Conservation (phyloP, 1,140 invertebrate genomes). For the Tetramorium parvispinum region DNA sequence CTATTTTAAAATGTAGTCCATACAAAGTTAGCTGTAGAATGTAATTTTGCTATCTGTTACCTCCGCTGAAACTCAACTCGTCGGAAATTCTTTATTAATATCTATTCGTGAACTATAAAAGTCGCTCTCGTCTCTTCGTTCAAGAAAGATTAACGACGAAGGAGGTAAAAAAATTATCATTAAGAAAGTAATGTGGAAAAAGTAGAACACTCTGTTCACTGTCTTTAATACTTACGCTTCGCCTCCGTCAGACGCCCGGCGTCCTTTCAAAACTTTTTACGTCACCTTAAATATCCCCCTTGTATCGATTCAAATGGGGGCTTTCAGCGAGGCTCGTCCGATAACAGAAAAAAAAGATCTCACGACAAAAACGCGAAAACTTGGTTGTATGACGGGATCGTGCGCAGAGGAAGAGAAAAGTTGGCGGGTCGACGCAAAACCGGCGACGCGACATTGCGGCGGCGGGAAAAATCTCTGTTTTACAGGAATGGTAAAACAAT, state of each 20-base stretch:
- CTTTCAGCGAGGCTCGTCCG: background rate
- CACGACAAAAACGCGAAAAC: constrained; percentile 33
- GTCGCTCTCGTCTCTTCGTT: background rate
- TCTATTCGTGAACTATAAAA: background rate
- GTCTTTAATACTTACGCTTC: background rate
- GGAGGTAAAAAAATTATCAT: background rate
- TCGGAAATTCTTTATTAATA: background rate
- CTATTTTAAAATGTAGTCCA: background rate
- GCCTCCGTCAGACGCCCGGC: background rate
- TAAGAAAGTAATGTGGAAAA: constrained; percentile 5
- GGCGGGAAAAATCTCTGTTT: constrained; percentile 34
- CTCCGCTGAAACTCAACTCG: background rate
- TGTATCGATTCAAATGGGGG: constrained; percentile 45
- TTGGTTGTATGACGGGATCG: constrained; percentile 29
- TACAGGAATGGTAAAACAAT: constrained; percentile 40
- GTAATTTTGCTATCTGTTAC: background rate
- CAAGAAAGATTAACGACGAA: background rate
- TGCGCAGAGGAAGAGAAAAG: constrained; percentile 10
- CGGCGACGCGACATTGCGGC: constrained; percentile 13
- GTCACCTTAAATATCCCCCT: constrained; percentile 13
- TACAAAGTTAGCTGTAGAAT: background rate
- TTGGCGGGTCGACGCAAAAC: constrained; percentile 22
- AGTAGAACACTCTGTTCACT: background rate
- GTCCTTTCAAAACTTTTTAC: constrained; percentile 38
- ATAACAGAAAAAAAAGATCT: background rate